Percentiles rank a stretch among this genome's conserved stretches.
Evolutionary conservation across 2,797 vertebrate species (phyloP).

Genomic region (Podarcis siculus): DNA sequence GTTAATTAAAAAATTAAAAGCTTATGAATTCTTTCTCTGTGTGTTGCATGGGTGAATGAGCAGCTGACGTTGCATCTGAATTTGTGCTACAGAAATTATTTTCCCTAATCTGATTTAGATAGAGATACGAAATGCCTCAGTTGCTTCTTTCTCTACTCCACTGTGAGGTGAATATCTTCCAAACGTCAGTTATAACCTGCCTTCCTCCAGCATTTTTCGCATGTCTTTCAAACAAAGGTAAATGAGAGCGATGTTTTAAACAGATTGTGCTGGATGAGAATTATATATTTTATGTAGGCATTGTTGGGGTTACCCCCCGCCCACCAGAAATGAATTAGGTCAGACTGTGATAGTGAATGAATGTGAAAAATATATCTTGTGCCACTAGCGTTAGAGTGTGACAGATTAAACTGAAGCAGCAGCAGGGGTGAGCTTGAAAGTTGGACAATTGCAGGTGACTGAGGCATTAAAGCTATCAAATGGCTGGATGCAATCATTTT

Average conservation of each 20-base stretch:
- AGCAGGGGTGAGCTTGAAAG: not conserved
- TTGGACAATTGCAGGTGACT: not conserved
- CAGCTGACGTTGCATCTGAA: not conserved
- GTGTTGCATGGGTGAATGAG: too few species aligned
- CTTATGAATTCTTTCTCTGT: not conserved
- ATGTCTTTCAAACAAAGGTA: not conserved
- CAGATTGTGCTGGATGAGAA: not conserved
- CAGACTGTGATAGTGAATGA: not conserved
- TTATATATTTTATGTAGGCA: not conserved
- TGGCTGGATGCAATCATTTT: not conserved
- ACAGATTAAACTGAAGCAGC: not conserved
- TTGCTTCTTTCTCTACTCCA: not conserved
- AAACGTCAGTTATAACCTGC: not conserved
- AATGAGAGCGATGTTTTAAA: not conserved
- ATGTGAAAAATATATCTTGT: not conserved
- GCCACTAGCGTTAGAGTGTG: not conserved
- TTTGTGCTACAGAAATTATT: not conserved
- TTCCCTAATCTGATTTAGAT: not conserved
- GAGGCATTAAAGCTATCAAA: constrained; percentile 1
- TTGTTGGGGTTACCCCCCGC: too few species aligned
- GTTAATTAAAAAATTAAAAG: not conserved
- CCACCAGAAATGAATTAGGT: not conserved
- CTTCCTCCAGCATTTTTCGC: not conserved
- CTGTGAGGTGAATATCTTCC: too few species aligned
- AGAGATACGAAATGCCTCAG: not conserved